phyloP scores from a whole-genome alignment of 2,113 vertebrate genomes.

The Capreolus pygargus region DNA sequence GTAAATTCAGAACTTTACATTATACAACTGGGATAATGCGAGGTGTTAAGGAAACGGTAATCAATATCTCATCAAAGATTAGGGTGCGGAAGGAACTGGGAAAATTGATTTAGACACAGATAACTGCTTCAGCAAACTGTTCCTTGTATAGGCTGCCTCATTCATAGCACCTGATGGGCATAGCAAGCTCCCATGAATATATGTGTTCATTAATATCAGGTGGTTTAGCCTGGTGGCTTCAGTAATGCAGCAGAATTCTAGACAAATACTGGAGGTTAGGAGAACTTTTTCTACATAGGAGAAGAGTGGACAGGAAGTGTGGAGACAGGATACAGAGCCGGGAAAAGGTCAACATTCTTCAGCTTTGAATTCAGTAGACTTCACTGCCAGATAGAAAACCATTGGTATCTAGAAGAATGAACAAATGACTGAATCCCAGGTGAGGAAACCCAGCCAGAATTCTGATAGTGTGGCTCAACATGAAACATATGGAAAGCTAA shows the following conservation, averaged over 20 bases:
- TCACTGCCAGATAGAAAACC: not conserved
- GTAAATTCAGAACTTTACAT: not conserved
- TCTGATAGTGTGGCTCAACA: not conserved
- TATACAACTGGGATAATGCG: not conserved
- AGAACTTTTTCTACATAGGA: not conserved
- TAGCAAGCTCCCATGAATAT: not conserved
- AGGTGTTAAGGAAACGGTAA: not conserved
- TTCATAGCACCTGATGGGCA: not conserved
- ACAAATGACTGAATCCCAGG: not conserved
- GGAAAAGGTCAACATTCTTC: not conserved
- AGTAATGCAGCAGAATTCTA: not conserved
- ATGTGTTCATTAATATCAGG: not conserved
- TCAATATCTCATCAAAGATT: not conserved
- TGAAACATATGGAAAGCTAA: not conserved
- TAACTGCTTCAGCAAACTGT: not conserved
- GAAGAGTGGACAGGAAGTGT: not conserved
- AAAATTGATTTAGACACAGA: not conserved
- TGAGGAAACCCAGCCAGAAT: not conserved
- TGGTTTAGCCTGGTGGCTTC: not conserved
- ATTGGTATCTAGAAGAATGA: not conserved
- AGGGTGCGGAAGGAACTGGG: not conserved
- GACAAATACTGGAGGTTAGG: not conserved
- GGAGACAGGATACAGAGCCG: not conserved
- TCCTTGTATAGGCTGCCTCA: not conserved
- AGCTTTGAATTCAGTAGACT: not conserved